Percentiles rank a stretch among this genome's conserved stretches.
phyloP scores from a whole-genome alignment of 2,113 vertebrate species.

The Sander lucioperca region DNA sequence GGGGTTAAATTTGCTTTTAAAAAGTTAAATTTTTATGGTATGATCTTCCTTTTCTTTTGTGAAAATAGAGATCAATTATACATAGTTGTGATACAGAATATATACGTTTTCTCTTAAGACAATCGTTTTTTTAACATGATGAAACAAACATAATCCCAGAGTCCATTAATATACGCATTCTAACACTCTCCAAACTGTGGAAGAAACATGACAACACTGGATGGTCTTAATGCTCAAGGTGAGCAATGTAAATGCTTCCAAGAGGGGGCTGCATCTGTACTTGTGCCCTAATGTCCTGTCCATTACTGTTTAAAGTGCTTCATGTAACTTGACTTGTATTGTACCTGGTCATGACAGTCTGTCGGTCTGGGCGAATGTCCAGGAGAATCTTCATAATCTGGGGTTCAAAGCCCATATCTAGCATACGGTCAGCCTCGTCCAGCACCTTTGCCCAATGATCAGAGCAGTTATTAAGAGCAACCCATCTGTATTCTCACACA shows the following conservation, averaged over 20 bases:
- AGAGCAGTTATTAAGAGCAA: background rate
- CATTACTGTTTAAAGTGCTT: background rate
- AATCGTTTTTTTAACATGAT: background rate
- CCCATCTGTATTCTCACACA: background rate
- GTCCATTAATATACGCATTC: too few species aligned
- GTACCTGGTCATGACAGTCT: constrained; percentile 97
- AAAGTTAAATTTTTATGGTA: background rate
- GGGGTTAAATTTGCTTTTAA: background rate
- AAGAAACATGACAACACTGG: background rate
- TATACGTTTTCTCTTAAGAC: background rate
- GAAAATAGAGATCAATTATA: background rate
- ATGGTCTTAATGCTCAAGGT: background rate
- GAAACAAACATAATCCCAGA: background rate
- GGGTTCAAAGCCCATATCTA: constrained; percentile 99
- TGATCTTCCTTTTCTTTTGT: background rate
- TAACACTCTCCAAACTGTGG: background rate
- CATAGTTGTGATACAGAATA: background rate
- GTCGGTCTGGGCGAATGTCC: constrained; percentile 94
- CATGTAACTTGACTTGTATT: constrained; percentile 48
- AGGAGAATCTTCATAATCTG: constrained; percentile 99
- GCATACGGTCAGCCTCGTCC: constrained; percentile 97
- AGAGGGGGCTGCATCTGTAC: background rate
- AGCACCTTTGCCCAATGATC: constrained; percentile 87
- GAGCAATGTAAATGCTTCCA: background rate
- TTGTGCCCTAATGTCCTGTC: background rate